Conservation (phyloP, 2,797 vertebrate species). For the Enteromius fasciolatus region DNA sequence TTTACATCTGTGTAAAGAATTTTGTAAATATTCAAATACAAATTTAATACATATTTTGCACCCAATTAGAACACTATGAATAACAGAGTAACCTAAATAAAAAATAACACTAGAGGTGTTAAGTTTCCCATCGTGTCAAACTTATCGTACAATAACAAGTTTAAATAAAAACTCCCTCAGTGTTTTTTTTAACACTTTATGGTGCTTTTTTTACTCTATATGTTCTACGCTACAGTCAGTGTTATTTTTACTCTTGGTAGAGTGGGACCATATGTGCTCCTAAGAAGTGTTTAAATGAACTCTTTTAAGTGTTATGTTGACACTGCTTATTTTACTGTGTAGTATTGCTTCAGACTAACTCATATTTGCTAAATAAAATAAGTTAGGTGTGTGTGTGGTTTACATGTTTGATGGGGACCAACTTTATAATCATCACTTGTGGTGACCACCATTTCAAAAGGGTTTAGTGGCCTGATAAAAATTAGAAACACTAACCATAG, state of each 20-base stretch:
- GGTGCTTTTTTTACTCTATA: too few relatives aligned
- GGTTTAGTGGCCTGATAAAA: constrained; percentile 29
- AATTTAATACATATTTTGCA: neutral
- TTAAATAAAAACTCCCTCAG: too few relatives aligned
- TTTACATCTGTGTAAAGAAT: neutral
- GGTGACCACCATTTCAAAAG: constrained; percentile 43
- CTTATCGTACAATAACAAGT: neutral
- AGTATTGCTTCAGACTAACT: too few relatives aligned
- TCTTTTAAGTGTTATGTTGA: too few relatives aligned
- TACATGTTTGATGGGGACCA: constrained; percentile 8
- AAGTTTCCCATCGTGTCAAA: neutral
- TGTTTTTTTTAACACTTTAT: neutral
- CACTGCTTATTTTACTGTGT: too few relatives aligned
- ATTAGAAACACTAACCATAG: constrained; percentile 25
- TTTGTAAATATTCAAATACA: too few relatives aligned
- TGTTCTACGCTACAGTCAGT: too few relatives aligned
- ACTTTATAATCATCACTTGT: constrained; percentile 38
- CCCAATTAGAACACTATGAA: neutral
- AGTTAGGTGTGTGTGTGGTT: neutral
- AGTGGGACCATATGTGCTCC: too few relatives aligned
- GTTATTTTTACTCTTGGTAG: too few relatives aligned
- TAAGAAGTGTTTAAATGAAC: too few relatives aligned
- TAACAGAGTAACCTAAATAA: neutral
- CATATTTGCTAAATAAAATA: too few relatives aligned
- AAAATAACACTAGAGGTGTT: neutral